Evolutionary conservation across 1,140 invertebrate species (phyloP).

Genomic region (Drosophila athabasca): DNA sequence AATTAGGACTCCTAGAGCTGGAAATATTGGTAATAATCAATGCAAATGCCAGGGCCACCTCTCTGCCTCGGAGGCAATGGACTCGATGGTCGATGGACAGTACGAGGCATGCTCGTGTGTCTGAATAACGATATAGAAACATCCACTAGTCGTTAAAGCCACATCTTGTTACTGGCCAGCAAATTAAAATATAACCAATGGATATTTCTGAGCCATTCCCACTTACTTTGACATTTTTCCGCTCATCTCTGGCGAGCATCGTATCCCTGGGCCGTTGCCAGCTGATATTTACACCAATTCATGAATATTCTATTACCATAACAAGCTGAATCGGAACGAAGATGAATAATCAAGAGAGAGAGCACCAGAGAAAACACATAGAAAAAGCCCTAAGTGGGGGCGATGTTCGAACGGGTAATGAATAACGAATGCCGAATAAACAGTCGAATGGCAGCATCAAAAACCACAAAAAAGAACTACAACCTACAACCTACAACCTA

Average conservation of each 20-base stretch:
- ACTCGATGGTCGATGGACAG: not conserved
- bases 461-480: no score
- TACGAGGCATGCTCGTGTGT: conserved; percentile 1
- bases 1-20: conserved; percentile 60
- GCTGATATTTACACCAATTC: conserved; percentile 45
- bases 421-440: conserved; percentile 74
- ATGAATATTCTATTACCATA: conserved; percentile 71
- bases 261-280: conserved; percentile 2
- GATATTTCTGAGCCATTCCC: conserved; percentile 11
- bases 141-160: conserved; percentile 35
- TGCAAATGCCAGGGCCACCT: conserved; percentile 1
- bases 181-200: conserved; percentile 19
- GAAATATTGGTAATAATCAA: conserved; percentile 27
- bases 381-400: conserved; percentile 16
- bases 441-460: conserved; percentile 12
- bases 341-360: conserved; percentile 13
- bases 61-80: not conserved
- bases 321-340: conserved; percentile 44
- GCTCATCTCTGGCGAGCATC: no score
- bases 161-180: conserved; percentile 1
- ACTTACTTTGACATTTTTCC: conserved; percentile 2
- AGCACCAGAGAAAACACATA: conserved; percentile 3
- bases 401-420: conserved; percentile 66
- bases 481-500: no score
- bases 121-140: conserved; percentile 26